These are phyloP conservation scores for Cryptoprocta ferox DNA, from an alignment of 2,797 vertebrate genomes.

Conservation along the genomic window DNA sequence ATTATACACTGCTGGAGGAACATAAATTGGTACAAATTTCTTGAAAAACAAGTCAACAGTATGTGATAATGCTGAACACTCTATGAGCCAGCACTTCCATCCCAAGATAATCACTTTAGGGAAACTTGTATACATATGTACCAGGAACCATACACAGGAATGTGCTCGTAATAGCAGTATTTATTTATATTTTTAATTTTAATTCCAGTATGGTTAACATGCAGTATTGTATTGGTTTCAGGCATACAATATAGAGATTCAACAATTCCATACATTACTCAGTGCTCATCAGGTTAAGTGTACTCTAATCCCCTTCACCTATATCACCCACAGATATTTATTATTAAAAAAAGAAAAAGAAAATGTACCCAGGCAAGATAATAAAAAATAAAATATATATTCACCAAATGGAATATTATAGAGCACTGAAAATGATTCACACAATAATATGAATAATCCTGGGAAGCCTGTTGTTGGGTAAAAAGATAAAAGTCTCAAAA, in stretches of 20 bases:
- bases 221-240: too few species aligned
- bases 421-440: background rate
- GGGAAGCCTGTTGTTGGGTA: background rate
- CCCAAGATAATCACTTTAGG: background rate
- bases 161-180: background rate
- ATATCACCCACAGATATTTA: too few species aligned
- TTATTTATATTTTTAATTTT: background rate
- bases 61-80: background rate
- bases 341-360: background rate
- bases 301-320: too few species aligned
- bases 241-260: too few species aligned
- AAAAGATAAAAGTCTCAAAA: background rate
- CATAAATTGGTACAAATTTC: background rate
- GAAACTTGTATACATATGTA: background rate
- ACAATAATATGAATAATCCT: background rate
- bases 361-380: background rate
- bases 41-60: background rate
- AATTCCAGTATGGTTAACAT: too few species aligned
- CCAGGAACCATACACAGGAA: background rate
- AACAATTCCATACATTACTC: too few species aligned
- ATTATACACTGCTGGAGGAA: background rate
- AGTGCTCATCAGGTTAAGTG: too few species aligned
- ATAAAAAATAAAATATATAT: background rate
- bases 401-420: background rate
- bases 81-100: background rate